Conservation (phyloP, 2,113 vertebrate species). For the Festucalex cinctus region DNA sequence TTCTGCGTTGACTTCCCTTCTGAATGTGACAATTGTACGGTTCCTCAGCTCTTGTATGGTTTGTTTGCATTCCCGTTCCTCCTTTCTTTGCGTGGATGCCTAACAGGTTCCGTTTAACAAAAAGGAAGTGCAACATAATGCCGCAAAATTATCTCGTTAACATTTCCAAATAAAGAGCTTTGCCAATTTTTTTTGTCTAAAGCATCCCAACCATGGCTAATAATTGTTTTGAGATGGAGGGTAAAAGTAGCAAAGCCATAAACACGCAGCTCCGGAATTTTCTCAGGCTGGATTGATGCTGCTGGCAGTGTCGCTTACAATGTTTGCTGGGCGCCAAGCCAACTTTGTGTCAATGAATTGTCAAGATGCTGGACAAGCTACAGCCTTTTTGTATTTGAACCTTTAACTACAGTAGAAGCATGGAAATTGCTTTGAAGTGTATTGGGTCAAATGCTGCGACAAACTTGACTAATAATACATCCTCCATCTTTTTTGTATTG, state of each 20-base stretch:
- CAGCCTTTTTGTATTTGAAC: slow-evolving; percentile 25
- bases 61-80: not conserved
- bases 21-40: not conserved
- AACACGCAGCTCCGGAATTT: not conserved
- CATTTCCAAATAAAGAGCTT: not conserved
- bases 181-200: not conserved
- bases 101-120: not conserved
- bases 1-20: too few relatives aligned
- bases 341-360: slow-evolving; percentile 20
- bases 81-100: not conserved
- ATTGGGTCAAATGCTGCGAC: slow-evolving; percentile 25
- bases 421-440: slow-evolving; percentile 47
- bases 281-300: slow-evolving; percentile 48
- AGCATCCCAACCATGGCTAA: not conserved
- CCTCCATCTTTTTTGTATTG: slow-evolving; percentile 25
- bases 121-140: not conserved
- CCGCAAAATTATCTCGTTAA: not conserved
- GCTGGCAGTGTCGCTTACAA: slow-evolving; percentile 57
- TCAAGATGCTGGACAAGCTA: slow-evolving; percentile 2
- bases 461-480: slow-evolving; percentile 21
- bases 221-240: not conserved
- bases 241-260: slow-evolving; percentile 27
- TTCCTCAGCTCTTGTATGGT: not conserved
- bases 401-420: slow-evolving; percentile 38
- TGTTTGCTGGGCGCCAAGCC: slow-evolving; percentile 24